These are phyloP conservation scores for Acanthurus tractus DNA, from an alignment of 2,797 vertebrate genomes.

Conservation along the genomic window DNA sequence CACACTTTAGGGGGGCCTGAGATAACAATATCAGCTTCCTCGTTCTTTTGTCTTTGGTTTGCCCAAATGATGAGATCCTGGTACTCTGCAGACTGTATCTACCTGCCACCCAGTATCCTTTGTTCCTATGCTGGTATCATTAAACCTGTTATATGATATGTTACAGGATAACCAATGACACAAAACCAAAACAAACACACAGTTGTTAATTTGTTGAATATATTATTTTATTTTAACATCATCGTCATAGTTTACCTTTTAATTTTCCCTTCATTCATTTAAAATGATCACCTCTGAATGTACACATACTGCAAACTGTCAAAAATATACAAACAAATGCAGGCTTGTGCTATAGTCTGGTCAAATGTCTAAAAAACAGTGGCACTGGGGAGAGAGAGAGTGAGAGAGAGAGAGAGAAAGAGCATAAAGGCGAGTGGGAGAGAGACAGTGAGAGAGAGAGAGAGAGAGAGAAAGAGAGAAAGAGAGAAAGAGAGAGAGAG, in stretches of 20 bases:
- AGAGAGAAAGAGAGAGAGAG: constrained; percentile 33
- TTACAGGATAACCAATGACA: not conserved
- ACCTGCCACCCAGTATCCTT: constrained; percentile 28
- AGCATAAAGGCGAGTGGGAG: too few species aligned
- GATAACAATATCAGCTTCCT: constrained; percentile 37
- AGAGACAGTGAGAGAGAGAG: constrained; percentile 12
- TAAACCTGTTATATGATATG: too few species aligned
- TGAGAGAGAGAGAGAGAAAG: constrained; percentile 38
- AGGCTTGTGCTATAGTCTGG: constrained; percentile 91
- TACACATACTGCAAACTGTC: constrained; percentile 91
- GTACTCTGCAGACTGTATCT: constrained; percentile 7
- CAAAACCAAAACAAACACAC: constrained; percentile 24
- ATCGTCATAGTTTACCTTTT: constrained; percentile 85
- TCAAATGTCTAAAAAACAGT: constrained; percentile 90
- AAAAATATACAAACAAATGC: constrained; percentile 91
- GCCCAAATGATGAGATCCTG: constrained; percentile 40
- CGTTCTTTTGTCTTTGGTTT: constrained; percentile 31
- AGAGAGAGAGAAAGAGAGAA: constrained; percentile 36
- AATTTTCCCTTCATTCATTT: constrained; percentile 87
- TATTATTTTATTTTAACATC: constrained; percentile 89
- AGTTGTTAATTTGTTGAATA: constrained; percentile 81
- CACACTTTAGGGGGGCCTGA: constrained; percentile 23
- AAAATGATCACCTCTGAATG: constrained; percentile 90
- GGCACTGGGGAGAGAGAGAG: constrained; percentile 82
- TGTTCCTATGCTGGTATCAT: not conserved